Percentiles rank a stretch among this genome's conserved stretches.
phyloP scores from a whole-genome alignment of 2,113 vertebrate genomes.

The Silurus asotus region DNA sequence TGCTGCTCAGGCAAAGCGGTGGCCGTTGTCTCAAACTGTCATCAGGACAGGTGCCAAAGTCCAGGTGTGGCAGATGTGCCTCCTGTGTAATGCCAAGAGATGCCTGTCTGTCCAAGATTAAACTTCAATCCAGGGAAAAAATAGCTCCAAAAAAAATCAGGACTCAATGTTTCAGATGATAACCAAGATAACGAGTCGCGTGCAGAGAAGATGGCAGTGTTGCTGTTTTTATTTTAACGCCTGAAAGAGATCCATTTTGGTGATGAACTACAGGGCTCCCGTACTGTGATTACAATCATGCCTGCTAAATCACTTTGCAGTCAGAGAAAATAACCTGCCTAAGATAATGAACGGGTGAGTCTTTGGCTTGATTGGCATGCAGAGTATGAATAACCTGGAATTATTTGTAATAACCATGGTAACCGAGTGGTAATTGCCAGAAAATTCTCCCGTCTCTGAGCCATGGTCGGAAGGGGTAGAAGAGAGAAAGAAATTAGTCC shows the following conservation, averaged over 20 bases:
- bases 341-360: slow-evolving; percentile 72
- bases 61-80: slow-evolving; percentile 41
- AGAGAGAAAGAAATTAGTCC: slow-evolving; percentile 55
- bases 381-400: slow-evolving; percentile 73
- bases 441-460: slow-evolving; percentile 64
- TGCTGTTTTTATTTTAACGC: slow-evolving; percentile 6
- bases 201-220: slow-evolving; percentile 10
- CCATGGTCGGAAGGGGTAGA: slow-evolving; percentile 49
- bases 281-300: slow-evolving; percentile 64
- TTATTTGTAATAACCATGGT: slow-evolving; percentile 75
- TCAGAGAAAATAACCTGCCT: slow-evolving; percentile 62
- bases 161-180: slow-evolving; percentile 19
- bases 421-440: slow-evolving; percentile 69
- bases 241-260: slow-evolving; percentile 30
- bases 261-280: slow-evolving; percentile 41
- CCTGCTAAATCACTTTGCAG: slow-evolving; percentile 59
- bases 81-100: slow-evolving; percentile 27
- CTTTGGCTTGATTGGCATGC: slow-evolving; percentile 68
- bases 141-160: not conserved
- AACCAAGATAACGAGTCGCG: slow-evolving; percentile 22
- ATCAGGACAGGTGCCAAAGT: slow-evolving; percentile 41
- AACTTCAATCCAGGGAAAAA: slow-evolving; percentile 1
- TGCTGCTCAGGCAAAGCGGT: slow-evolving; percentile 33
- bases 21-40: slow-evolving; percentile 19
- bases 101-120: slow-evolving; percentile 44